Conservation (phyloP, 2,113 vertebrate genomes). For the Miniopterus natalensis region DNA sequence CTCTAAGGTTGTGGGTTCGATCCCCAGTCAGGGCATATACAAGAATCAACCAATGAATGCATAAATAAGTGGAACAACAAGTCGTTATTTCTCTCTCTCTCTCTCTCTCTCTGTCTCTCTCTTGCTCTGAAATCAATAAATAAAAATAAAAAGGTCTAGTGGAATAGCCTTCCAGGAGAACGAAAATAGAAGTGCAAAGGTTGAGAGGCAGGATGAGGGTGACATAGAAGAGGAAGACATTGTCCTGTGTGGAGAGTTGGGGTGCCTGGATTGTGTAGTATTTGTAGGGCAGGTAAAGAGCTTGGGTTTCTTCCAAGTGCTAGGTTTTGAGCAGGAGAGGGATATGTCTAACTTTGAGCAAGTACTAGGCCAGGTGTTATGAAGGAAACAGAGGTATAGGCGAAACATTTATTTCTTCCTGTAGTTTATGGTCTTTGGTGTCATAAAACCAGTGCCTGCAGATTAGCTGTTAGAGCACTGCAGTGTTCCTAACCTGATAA, state of each 20-base stretch:
- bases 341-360: not conserved
- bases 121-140: no score
- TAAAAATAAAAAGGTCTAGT: not conserved
- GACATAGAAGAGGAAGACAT: not conserved
- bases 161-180: not conserved
- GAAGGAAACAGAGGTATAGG: not conserved
- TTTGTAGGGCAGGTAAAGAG: not conserved
- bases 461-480: not conserved
- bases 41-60: no score
- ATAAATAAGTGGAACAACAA: no score
- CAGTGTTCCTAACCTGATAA: not conserved
- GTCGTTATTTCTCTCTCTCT: no score
- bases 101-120: no score
- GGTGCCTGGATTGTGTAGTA: not conserved
- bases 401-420: not conserved
- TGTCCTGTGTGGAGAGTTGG: not conserved
- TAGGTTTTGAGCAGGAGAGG: not conserved
- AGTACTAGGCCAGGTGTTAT: not conserved
- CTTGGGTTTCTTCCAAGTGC: not conserved
- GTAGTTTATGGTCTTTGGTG: not conserved
- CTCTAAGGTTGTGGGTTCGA: not conserved
- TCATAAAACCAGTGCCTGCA: not conserved
- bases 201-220: not conserved
- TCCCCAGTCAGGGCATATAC: not conserved
- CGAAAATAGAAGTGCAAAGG: not conserved